Percentiles rank a stretch among this genome's conserved stretches.
Conservation (phyloP, 2,888 invertebrate species). For the Schizaphis graminum region DNA sequence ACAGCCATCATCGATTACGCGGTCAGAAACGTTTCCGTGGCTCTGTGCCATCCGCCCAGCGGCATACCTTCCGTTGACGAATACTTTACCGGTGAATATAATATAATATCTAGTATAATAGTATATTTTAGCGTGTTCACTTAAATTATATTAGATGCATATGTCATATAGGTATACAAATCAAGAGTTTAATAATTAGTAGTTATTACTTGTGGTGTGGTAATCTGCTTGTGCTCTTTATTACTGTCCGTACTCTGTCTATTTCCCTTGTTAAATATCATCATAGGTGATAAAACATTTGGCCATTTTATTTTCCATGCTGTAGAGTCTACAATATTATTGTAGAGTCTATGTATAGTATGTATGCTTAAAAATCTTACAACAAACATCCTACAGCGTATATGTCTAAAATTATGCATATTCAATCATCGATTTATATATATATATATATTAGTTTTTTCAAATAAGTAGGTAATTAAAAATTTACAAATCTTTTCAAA, state of each 20-base stretch:
- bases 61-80: constrained; percentile 68
- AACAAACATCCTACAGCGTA: not conserved
- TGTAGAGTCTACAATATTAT: not conserved
- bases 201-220: too few species aligned
- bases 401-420: not conserved
- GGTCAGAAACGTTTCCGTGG: constrained; percentile 52
- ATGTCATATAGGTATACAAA: too few species aligned
- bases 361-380: not conserved
- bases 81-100: constrained; percentile 68
- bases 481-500: not conserved
- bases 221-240: too few species aligned
- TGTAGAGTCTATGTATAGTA: not conserved
- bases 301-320: not conserved
- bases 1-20: constrained; percentile 39
- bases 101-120: constrained; percentile 17
- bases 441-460: not conserved
- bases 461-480: not conserved
- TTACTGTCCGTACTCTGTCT: not conserved
- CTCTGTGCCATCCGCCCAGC: constrained; percentile 36
- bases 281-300: not conserved
- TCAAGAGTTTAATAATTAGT: too few species aligned
- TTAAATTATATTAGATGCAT: too few species aligned
- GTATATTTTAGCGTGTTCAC: not conserved
- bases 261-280: not conserved
- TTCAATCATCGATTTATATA: not conserved